These are phyloP conservation scores for Lucilia cuprina DNA, from an alignment of 1,140 invertebrate genomes.

Conservation along the genomic window DNA sequence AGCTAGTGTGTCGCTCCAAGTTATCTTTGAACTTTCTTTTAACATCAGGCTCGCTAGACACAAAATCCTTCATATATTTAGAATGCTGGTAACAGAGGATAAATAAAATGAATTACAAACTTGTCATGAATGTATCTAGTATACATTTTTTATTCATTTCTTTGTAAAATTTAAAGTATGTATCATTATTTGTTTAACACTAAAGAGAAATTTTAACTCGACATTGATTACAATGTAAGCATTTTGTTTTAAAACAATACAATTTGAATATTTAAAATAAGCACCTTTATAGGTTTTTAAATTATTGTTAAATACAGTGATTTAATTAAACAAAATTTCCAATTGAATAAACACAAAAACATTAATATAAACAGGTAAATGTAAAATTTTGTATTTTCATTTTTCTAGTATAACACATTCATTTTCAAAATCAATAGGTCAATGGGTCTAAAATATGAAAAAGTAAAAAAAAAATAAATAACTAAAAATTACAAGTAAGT, in stretches of 20 bases:
- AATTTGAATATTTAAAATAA: background rate
- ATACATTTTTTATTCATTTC: no score
- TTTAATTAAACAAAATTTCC: background rate
- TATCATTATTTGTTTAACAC: background rate
- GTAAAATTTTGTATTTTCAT: background rate
- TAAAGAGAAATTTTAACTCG: background rate
- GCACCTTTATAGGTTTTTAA: background rate
- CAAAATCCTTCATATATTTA: no score
- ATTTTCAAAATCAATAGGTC: slow-evolving; percentile 33
- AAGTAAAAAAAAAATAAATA: background rate
- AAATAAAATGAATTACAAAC: no score
- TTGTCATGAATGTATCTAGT: no score
- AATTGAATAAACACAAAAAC: background rate
- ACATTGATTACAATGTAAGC: background rate
- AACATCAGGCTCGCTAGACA: no score
- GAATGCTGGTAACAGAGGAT: no score
- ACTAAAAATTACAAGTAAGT: background rate
- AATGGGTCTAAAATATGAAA: background rate
- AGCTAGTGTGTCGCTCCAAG: no score
- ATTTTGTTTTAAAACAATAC: background rate
- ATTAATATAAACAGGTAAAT: no score
- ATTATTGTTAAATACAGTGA: background rate
- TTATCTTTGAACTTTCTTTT: no score
- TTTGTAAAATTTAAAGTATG: no score
- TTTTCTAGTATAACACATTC: slow-evolving; percentile 2